Evolutionary conservation across 2,888 invertebrate species (phyloP), one percentile per base, ranked within the genome.

Genomic region (Leptinotarsa rubiginosa): DNA sequence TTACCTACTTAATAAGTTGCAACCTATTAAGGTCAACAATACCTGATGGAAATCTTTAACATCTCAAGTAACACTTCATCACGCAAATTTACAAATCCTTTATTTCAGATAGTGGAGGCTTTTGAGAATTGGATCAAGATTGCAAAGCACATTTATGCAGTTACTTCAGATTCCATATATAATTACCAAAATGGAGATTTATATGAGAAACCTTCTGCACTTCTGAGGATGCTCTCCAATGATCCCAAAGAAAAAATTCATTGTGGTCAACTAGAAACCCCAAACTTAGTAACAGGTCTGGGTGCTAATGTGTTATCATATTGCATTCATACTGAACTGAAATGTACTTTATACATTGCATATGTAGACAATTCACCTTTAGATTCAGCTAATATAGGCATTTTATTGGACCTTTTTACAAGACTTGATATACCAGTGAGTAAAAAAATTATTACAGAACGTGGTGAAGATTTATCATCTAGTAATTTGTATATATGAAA

Each of bases 261-360:
- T 49, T 84, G 81, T 75, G 73, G 75, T 15, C 83, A 81, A 76
- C 77, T 88, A 52, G 85, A 86, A 79, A 77, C 83, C 2, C 88
- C 88, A 1, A 88, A 88, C 78, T 79, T 87, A 65, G 78, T 87
- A 5, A 84, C 86, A 15, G 87, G 87, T 20, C 78, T 88, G 66
- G 82, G 85, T 31, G 87, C 87, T 41, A 82, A 81, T 75, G 79
- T 87, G 66, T 78, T 87, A 52, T 82, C 86, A 4, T 87, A 85
- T 73, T 85, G 85, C 74, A 78, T 84, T 69, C 83, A 84, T 75
- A 77, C 71, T 50, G 76, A 78, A 12, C 64, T 82, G 59, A 76
- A 81, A 64, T 85, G 86, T 74, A 80, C 79, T 31, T 79, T 87
- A 64, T 87, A 85, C 78, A 75, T 87, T 18, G 79, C 83, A 4